These are phyloP conservation scores for Cyprinodon brontotheroides DNA, from an alignment of 2,113 vertebrate species.

Conservation along the genomic window DNA sequence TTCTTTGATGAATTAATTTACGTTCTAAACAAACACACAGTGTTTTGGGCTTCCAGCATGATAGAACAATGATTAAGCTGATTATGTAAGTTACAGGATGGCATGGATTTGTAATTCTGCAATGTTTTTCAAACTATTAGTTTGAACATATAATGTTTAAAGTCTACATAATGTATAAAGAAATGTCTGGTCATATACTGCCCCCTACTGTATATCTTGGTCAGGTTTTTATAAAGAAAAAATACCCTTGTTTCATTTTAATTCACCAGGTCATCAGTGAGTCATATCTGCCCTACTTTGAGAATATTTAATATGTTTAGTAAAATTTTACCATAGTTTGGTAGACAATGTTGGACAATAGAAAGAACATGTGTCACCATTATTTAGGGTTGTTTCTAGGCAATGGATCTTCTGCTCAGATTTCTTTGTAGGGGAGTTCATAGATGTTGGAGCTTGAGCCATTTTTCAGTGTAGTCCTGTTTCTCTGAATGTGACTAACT, in stretches of 20 bases:
- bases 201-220: conserved; percentile 58
- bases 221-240: not conserved
- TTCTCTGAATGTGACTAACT: too few relatives aligned
- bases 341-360: not conserved
- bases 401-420: conserved; percentile 44
- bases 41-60: conserved; percentile 15
- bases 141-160: not conserved
- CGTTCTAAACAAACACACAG: conserved; percentile 10
- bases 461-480: too few relatives aligned
- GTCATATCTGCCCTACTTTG: not conserved
- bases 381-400: conserved; percentile 44
- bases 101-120: conserved; percentile 11
- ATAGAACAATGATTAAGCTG: conserved; percentile 39
- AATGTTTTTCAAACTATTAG: not conserved
- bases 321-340: not conserved
- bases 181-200: conserved; percentile 56
- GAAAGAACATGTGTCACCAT: not conserved
- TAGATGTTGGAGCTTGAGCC: too few relatives aligned
- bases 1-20: conserved; percentile 1
- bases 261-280: not conserved
- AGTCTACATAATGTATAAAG: not conserved
- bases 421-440: conserved; percentile 53
- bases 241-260: not conserved
- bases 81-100: conserved; percentile 33
- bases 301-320: not conserved